These are phyloP conservation scores for Chlorospingus semifuscus DNA, from an alignment of 2,797 vertebrate genomes.

Conservation along the genomic window DNA sequence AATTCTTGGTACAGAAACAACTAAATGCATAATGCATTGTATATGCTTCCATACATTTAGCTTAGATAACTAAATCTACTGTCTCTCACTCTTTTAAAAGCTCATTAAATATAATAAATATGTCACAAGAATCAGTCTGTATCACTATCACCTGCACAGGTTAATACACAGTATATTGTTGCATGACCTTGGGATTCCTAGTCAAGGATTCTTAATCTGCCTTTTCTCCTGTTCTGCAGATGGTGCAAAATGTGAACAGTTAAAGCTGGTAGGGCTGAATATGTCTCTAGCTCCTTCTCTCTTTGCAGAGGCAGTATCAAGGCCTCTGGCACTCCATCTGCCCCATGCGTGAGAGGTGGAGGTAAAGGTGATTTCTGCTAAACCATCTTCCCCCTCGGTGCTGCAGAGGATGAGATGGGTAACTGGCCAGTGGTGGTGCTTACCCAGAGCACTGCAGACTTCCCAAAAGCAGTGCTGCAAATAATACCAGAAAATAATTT, in stretches of 20 bases:
- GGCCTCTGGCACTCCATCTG: not conserved
- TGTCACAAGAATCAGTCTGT: not conserved
- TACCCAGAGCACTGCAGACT: not conserved
- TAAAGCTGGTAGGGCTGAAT: not conserved
- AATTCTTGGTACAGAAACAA: not conserved
- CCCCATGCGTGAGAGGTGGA: not conserved
- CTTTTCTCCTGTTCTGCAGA: not conserved
- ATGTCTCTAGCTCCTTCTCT: not conserved
- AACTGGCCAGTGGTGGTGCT: not conserved
- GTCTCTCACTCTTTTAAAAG: not conserved
- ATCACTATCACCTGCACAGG: not conserved
- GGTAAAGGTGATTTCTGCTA: not conserved
- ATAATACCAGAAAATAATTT: not conserved
- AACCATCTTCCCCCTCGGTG: rapidly evolving
- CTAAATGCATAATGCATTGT: not conserved
- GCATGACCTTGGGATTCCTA: no score
- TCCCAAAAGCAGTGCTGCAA: not conserved
- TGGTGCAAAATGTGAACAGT: not conserved
- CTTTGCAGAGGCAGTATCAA: not conserved
- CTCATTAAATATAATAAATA: not conserved
- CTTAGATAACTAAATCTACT: not conserved
- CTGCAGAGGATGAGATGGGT: not conserved
- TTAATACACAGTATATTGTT: not conserved
- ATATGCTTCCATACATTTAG: not conserved
- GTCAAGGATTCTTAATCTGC: not conserved